Evolutionary conservation across 2,113 vertebrate species (phyloP), one percentile per base, ranked within the genome.

Genomic region (Epinephelus fuscoguttatus): DNA sequence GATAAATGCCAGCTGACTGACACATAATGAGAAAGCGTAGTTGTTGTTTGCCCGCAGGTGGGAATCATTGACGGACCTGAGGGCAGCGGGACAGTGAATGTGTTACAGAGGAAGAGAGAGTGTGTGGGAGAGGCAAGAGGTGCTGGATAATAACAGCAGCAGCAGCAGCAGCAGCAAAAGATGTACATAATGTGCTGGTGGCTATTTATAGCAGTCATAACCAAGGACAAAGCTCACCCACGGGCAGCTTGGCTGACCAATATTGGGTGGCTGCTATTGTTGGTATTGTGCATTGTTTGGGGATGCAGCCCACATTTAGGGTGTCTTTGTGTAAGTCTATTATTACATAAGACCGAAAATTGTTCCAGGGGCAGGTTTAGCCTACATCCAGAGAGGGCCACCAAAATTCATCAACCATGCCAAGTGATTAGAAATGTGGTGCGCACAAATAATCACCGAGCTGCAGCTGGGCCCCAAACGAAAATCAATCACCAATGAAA

Each of bases 201-300:
- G 64, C 81, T 94, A 92, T 93, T 94, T 92, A 89, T 93, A 94
- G 88, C 56, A 67, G 68, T 80, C 79, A 86, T 50, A 88, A 86
- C 73, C 79, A 83, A 92, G 86, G 85, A 87, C 85, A 84, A 79
- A 88, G 70, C 90, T 84, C 79, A 76, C 82, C 84, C 82, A 88
- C 55, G 6, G 79, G 83, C 77, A 75, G 82, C 79, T 78, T 63
- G 66, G 60, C 84, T 87, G 89, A 84, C 89, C 91, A 53, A 75
- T 60, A 75, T 75, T 85, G 62, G 59, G 61, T 76, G 53, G 50
- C 62, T 88, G 50, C 70, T 69, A 55, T 77, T 84, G 74, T 82
- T 77, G 62, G 17, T 85, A 57, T 75, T 85, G 69, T 87, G 70
- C 68, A 85, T 91, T 91, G 88, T 90, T 91, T 84, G 67, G 30